Evolutionary conservation across 2,888 invertebrate genomes (phyloP).

Genomic region (Eristalis arbustorum): DNA sequence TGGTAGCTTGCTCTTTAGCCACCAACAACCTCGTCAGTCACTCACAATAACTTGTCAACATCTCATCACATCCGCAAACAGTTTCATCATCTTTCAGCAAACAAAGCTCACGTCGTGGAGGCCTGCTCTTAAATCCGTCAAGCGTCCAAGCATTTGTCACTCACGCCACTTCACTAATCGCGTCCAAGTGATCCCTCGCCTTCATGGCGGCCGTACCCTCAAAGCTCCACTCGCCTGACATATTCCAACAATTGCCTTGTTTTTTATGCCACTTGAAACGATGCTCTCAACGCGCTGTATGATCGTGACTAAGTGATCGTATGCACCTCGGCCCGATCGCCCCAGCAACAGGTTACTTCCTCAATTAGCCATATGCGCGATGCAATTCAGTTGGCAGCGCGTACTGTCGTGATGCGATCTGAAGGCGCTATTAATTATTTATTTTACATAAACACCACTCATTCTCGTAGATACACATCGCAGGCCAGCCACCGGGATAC

Average conservation of each 20-base stretch:
- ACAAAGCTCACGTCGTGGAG: neutral
- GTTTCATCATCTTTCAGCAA: neutral
- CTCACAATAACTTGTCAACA: neutral
- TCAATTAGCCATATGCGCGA: conserved; percentile 47
- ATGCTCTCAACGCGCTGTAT: neutral
- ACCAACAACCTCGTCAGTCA: neutral
- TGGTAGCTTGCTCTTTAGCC: neutral
- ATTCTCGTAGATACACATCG: neutral
- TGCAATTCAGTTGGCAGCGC: conserved; percentile 32
- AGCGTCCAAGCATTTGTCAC: conserved; percentile 16
- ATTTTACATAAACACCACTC: conserved; percentile 26
- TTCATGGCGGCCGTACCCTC: neutral
- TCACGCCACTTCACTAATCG: neutral
- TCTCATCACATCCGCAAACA: neutral
- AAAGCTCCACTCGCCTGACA: conserved; percentile 1
- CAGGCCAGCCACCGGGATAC: neutral
- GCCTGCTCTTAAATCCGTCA: neutral
- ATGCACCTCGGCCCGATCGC: neutral
- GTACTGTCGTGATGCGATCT: conserved; percentile 17
- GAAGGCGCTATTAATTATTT: conserved; percentile 44
- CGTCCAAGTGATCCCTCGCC: conserved; percentile 7
- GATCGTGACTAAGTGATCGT: conserved; percentile 19
- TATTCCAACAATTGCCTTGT: conserved; percentile 4
- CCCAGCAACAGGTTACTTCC: conserved; percentile 53
- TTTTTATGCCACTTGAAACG: neutral